These are phyloP conservation scores for Peromyscus leucopus DNA, from an alignment of 2,113 vertebrate species.

Conservation along the genomic window DNA sequence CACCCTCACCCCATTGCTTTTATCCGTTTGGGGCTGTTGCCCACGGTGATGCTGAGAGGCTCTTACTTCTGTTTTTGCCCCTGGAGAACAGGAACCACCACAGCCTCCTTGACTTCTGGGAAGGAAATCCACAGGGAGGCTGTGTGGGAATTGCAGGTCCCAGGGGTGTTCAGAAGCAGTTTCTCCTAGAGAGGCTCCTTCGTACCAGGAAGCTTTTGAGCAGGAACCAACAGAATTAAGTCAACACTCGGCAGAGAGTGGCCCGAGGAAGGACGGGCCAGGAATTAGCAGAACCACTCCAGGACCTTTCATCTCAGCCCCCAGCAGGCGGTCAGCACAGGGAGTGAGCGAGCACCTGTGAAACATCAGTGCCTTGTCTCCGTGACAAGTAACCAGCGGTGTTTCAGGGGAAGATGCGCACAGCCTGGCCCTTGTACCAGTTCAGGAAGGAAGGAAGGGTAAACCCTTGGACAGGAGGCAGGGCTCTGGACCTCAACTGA, in stretches of 20 bases:
- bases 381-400: neutral
- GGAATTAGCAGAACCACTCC: neutral
- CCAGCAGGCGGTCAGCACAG: neutral
- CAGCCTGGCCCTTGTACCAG: neutral
- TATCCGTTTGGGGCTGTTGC: neutral
- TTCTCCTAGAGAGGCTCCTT: neutral
- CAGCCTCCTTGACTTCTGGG: neutral
- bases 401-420: neutral
- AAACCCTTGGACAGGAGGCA: accelerated
- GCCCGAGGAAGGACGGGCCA: neutral
- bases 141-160: too few relatives aligned
- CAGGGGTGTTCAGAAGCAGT: neutral
- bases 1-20: neutral
- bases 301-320: too few relatives aligned
- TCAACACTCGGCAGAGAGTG: neutral
- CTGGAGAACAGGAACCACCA: neutral
- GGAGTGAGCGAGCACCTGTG: neutral
- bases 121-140: neutral
- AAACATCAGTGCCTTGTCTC: neutral
- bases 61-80: neutral
- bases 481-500: neutral
- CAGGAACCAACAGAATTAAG: neutral
- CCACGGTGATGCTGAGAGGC: neutral
- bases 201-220: neutral
- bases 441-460: neutral